Percentiles rank a stretch among this genome's conserved stretches.
Evolutionary conservation across 1,140 invertebrate genomes (phyloP).

Genomic region (Danaus melanippus): DNA sequence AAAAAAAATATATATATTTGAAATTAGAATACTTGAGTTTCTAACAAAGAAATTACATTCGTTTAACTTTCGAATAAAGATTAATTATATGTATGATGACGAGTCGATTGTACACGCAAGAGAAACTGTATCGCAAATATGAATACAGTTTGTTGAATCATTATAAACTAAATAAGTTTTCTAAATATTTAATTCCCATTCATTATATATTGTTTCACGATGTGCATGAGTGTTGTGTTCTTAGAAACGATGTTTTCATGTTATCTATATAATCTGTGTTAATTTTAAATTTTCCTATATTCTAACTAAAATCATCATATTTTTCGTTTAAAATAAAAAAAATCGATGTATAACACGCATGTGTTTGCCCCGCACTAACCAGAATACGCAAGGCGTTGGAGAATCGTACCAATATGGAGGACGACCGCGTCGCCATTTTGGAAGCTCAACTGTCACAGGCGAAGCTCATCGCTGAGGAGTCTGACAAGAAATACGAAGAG

Average conservation of each 20-base stretch:
- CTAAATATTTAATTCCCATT: neutral
- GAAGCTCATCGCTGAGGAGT: conserved; percentile 98
- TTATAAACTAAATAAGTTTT: neutral
- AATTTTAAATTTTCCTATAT: neutral
- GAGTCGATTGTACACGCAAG: too few relatives aligned
- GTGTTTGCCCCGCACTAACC: conserved; percentile 71
- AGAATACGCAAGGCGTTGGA: conserved; percentile 99
- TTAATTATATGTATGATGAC: too few relatives aligned
- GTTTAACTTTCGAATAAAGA: too few relatives aligned
- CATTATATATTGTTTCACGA: neutral
- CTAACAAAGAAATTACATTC: too few relatives aligned
- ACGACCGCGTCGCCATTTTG: conserved; percentile 94
- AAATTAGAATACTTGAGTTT: too few relatives aligned
- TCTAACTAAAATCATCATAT: neutral
- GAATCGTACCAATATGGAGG: conserved; percentile 98
- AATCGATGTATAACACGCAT: conserved; percentile 67
- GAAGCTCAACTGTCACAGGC: conserved; percentile 96
- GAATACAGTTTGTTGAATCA: too few relatives aligned
- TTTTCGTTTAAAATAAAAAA: too few relatives aligned
- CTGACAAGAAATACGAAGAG: conserved; percentile 99
- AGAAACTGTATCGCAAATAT: too few relatives aligned
- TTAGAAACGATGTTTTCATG: conserved; percentile 12
- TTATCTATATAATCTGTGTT: conserved; percentile 12
- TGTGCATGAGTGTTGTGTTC: conserved; percentile 12
- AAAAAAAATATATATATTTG: too few relatives aligned